phyloP scores from a whole-genome alignment of 2,888 invertebrate genomes.

The Gymnoscelis rufifasciata region DNA sequence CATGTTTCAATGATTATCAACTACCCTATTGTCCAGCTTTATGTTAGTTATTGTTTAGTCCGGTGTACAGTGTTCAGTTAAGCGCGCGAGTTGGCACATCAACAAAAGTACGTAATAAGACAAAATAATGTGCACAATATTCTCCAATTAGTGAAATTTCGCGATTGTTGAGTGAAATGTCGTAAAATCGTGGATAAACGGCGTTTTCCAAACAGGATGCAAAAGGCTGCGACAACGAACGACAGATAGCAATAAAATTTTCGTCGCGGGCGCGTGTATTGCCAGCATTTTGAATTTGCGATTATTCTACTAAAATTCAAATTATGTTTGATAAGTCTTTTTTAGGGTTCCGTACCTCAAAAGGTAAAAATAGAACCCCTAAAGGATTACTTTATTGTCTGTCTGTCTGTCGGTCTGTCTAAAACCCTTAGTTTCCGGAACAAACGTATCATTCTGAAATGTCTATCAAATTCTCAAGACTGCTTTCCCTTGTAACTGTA shows the following conservation, averaged over 20 bases:
- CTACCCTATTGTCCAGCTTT: background rate
- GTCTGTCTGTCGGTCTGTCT: no score
- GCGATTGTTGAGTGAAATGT: constrained; percentile 10
- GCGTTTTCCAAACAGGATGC: constrained; percentile 16
- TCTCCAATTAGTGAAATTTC: constrained; percentile 10
- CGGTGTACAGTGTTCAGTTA: background rate
- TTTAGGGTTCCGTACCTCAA: no score
- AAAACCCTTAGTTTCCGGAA: no score
- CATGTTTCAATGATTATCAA: no score
- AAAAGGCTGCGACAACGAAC: constrained; percentile 18
- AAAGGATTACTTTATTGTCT: no score
- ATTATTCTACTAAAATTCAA: background rate
- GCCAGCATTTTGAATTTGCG: constrained; percentile 2
- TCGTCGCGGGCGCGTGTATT: constrained; percentile 4
- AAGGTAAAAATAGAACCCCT: no score
- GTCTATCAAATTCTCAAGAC: no score
- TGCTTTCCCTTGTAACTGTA: background rate
- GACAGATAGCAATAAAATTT: constrained; percentile 38
- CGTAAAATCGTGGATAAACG: constrained; percentile 14
- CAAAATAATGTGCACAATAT: constrained; percentile 5
- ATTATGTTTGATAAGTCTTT: no score
- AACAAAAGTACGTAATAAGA: background rate
- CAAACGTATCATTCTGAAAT: no score
- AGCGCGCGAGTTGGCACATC: constrained; percentile 4
- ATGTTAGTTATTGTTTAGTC: constrained; percentile 1